Conservation (phyloP, 2,888 invertebrate genomes). For the Drosophila monieri region DNA sequence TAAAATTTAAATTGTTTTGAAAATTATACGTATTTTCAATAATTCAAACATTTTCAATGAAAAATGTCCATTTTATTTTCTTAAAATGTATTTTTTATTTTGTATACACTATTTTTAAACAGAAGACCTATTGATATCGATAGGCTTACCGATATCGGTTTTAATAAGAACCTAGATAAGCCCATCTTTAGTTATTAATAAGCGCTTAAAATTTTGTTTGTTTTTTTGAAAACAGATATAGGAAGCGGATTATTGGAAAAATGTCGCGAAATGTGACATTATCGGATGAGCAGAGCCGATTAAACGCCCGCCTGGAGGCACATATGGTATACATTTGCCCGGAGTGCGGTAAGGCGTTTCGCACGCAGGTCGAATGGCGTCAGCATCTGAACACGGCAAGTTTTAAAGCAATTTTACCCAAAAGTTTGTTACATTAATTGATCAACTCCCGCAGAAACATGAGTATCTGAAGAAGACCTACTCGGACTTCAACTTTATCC, state of each 20-base stretch:
- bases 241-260: not conserved
- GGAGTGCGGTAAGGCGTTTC: constrained; percentile 75
- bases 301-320: constrained; percentile 71
- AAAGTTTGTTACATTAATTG: not conserved
- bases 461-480: constrained; percentile 71
- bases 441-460: constrained; percentile 53
- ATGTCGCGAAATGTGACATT: constrained; percentile 55
- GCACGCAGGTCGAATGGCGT: constrained; percentile 77
- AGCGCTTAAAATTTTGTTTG: constrained; percentile 5
- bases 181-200: constrained; percentile 9
- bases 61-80: no score
- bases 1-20: not conserved
- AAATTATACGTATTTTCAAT: no score
- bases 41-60: no score
- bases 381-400: constrained; percentile 69
- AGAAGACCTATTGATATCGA: not conserved
- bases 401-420: not conserved
- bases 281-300: constrained; percentile 58
- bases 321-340: constrained; percentile 80
- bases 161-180: not conserved
- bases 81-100: no score
- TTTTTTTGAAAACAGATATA: not conserved
- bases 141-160: not conserved
- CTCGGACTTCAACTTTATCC: constrained; percentile 73
- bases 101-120: not conserved